phyloP scores from a whole-genome alignment of 2,797 vertebrate species.

The Peromyscus attwateri region DNA sequence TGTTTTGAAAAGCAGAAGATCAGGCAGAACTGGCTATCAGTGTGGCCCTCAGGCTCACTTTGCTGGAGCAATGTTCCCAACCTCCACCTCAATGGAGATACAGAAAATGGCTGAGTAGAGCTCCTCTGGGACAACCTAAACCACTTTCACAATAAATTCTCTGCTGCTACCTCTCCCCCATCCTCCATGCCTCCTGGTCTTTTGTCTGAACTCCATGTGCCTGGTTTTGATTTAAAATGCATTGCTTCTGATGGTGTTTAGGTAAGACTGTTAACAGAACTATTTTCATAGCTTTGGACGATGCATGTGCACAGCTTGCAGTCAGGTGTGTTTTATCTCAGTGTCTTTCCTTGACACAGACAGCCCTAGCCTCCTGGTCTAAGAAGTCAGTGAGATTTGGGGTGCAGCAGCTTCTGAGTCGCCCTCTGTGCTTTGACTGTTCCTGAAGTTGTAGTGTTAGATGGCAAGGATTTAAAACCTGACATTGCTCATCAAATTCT shows the following conservation, averaged over 20 bases:
- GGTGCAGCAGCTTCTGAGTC: neutral
- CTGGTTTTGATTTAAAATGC: neutral
- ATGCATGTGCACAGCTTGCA: neutral
- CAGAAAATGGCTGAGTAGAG: neutral
- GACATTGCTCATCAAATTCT: neutral
- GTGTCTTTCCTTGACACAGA: neutral
- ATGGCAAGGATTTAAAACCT: neutral
- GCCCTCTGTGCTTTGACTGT: neutral
- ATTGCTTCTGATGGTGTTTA: neutral
- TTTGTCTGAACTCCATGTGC: neutral
- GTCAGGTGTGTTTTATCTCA: neutral
- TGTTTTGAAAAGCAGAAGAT: conserved; percentile 50
- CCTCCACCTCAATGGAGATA: neutral
- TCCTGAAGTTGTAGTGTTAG: neutral
- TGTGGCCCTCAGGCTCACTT: neutral
- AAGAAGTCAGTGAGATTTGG: neutral
- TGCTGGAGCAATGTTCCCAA: neutral
- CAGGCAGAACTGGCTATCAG: neutral
- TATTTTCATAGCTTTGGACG: conserved; percentile 32
- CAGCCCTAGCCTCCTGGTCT: neutral
- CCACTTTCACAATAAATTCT: neutral
- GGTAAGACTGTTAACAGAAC: neutral
- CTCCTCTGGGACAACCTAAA: neutral
- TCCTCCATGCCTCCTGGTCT: neutral
- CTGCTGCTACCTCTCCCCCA: neutral